phyloP scores from a whole-genome alignment of 2,113 vertebrate species.

The Chascanopsetta lugubris region DNA sequence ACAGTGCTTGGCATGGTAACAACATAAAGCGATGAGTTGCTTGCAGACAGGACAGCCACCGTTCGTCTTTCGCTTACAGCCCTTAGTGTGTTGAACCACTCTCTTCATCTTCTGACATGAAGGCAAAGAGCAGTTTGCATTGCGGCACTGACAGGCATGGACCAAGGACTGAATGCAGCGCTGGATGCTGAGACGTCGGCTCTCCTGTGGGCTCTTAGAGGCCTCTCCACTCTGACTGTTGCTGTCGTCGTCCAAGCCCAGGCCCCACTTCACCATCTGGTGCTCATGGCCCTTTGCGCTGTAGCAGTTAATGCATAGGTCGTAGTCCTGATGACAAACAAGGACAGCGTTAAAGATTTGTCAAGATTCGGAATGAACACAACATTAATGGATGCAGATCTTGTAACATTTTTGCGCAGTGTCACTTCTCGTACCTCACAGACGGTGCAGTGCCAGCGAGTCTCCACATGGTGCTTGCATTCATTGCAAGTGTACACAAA shows the following conservation, averaged over 20 bases:
- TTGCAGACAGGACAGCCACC: slow-evolving; percentile 98
- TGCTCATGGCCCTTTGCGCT: slow-evolving; percentile 95
- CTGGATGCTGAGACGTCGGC: slow-evolving; percentile 96
- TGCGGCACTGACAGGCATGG: slow-evolving; percentile 97
- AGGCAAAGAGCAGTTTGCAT: slow-evolving; percentile 96
- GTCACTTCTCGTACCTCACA: slow-evolving; percentile 87
- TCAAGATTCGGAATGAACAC: neutral
- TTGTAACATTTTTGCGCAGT: neutral
- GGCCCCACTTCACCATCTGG: slow-evolving; percentile 98
- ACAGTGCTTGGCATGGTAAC: slow-evolving; percentile 99
- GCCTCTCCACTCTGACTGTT: slow-evolving; percentile 89
- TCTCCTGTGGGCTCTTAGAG: slow-evolving; percentile 98
- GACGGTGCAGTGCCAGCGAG: slow-evolving; percentile 97
- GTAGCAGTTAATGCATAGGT: slow-evolving; percentile 98
- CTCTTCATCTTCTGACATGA: slow-evolving; percentile 99
- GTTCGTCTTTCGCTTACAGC: slow-evolving; percentile 99
- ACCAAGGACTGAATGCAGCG: slow-evolving; percentile 99
- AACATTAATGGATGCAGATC: neutral
- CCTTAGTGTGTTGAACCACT: slow-evolving; percentile 98
- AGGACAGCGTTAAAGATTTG: slow-evolving; percentile 3
- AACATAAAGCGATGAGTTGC: slow-evolving; percentile 98
- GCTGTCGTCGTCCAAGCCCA: slow-evolving; percentile 95
- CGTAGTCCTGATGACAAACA: slow-evolving; percentile 87
- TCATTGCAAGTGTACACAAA: slow-evolving; percentile 99
- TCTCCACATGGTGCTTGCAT: slow-evolving; percentile 98